phyloP scores from a whole-genome alignment of 2,888 invertebrate genomes.

The Altica lythri region DNA sequence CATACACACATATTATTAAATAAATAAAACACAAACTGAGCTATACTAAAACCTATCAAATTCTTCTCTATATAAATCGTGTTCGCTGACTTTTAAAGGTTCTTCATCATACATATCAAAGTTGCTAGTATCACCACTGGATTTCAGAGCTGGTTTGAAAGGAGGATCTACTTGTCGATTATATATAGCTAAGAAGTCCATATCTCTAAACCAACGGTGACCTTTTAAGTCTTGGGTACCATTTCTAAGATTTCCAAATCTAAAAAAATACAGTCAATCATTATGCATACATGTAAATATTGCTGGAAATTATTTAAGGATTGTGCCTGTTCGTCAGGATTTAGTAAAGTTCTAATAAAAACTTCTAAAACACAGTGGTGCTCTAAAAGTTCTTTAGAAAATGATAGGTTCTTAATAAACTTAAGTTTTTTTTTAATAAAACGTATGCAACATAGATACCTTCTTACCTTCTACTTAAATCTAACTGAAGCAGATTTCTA shows the following conservation, averaged over 20 bases:
- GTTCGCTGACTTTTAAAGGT: slow-evolving; percentile 57
- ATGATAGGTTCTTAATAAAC: no score
- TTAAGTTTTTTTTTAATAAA: not conserved
- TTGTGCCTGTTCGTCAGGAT: no score
- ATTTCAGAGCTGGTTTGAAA: slow-evolving; percentile 62
- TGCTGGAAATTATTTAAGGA: not conserved
- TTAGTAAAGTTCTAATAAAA: no score
- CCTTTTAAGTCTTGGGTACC: slow-evolving; percentile 87
- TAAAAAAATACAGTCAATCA: slow-evolving; percentile 42
- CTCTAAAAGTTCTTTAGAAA: no score
- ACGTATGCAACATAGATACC: not conserved
- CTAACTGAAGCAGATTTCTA: slow-evolving; percentile 79
- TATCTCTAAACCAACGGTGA: slow-evolving; percentile 84
- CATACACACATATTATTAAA: slow-evolving; percentile 2
- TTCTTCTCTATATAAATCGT: slow-evolving; percentile 64
- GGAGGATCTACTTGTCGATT: slow-evolving; percentile 71
- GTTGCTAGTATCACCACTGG: slow-evolving; percentile 70
- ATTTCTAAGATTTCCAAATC: slow-evolving; percentile 83
- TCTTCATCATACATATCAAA: slow-evolving; percentile 63
- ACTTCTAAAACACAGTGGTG: no score
- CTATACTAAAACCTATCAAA: slow-evolving; percentile 68
- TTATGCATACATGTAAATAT: not conserved
- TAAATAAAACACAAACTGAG: not conserved
- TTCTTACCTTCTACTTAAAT: slow-evolving; percentile 68
- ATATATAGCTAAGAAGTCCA: slow-evolving; percentile 83